Base-by-base conservation (phyloP, 2,113 vertebrate genomes). In the Lichenostomus cassidix region DNA sequence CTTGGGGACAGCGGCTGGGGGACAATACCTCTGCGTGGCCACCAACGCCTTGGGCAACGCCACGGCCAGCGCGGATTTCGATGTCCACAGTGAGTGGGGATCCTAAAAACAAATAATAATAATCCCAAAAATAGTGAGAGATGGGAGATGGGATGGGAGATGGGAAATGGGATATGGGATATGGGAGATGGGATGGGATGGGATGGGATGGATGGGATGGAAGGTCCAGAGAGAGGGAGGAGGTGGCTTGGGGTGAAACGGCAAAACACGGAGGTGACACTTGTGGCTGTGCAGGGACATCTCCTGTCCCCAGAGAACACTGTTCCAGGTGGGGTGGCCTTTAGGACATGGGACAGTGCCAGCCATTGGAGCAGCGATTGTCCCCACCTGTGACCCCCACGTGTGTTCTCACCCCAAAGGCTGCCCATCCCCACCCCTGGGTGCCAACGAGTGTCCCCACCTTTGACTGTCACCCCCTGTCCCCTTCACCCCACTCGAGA, bases 21-120 rank as follows among this genome's bases (percentile, higher is more conserved):
- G 97, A 4, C 89, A 65, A 1, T 98, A 98, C 4, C 13, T 71
- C 15, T 98, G 98, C 7, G 62, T 90, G 24, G 98, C 97, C 19
- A 33, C 76, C 89, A 98, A 98, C 21, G 7, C 37, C 5, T 46
- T 98, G 79, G 98, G 98, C 78, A 97, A 95, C 1, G 69, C 95
- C 49, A 96, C 96, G 2, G 93, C 90, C 33, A 35, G 95, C 1
- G 60, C 95, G 17, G 75, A 96, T 85, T 74, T 98, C 3, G 69
- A 94, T 1, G 47, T 67, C 15, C 80, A 17, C 91, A 95, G 98
- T 98, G 64, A 97, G 62, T 82, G 39, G 39, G 9, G 39, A 77
- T 55, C 24, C 28, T 28, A 5, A 16, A 27, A 63, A 50, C 29
- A 37, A 11, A 37, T 37, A 37, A 37, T 37, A 37, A 37, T 37